Evolutionary conservation across 1,140 invertebrate genomes (phyloP), one percentile per base, ranked within the genome.

Genomic region (Solenopsis fugax): DNA sequence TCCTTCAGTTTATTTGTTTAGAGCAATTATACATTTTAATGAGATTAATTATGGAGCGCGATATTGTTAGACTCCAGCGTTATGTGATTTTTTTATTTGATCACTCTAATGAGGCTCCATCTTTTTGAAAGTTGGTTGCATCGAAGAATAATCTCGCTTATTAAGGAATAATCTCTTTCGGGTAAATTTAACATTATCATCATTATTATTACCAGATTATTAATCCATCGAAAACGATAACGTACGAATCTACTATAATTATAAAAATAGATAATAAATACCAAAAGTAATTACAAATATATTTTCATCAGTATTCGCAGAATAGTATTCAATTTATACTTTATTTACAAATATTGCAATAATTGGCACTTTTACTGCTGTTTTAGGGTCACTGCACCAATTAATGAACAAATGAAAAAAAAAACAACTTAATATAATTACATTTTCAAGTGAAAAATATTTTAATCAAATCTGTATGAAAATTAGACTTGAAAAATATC

Each of bases 201-300:
- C n/a, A 7, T 56, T 75, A 62, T 45, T n/a, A 34, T 69, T 54
- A 80, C 9, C 54, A 7, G 18, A 67, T 80, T 5, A 37, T 65
- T 78, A 54, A 65, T 62, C 2, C 4, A 29, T 60, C 0, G 18
- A 37, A 21, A 58, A n/a, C 34, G 7, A 16, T 58, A 58, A 41
- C 4, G n/a, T 37, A 67, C 7, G n/a, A 18, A 73, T 9, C 18
- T 54, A 18, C 18, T 54, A 29, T 50, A 54, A 18, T 54, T 65
- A 65, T 16, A 64, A 34, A 52, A 52, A 18, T 52, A 18, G 50
- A 6, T 52, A 52, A 5, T 6, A 52, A 18, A 52, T 6, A 52
- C 16, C n/a, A 56, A 21, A 56, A 56, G 6, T 21, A 21, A 41
- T 41, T 41, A 41, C 4, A 41, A 41, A 24, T 29, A 16, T 4